Conservation (phyloP, 1,140 invertebrate species). For the Popillia japonica region DNA sequence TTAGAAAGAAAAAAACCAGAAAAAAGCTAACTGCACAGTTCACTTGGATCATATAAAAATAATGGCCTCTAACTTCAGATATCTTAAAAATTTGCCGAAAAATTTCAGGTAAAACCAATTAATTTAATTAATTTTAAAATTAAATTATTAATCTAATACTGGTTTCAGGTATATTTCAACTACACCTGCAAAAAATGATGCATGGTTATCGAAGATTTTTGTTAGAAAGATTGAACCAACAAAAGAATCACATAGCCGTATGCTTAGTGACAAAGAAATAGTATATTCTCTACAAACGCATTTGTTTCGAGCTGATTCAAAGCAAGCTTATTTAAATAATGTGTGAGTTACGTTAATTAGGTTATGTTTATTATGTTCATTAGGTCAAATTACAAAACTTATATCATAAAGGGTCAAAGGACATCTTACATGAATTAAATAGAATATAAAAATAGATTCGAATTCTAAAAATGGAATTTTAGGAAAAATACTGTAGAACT, state of each 20-base stretch:
- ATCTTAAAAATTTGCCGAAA: constrained; percentile 48
- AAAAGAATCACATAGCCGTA: constrained; percentile 93
- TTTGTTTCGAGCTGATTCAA: constrained; percentile 88
- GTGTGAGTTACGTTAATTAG: constrained; percentile 75
- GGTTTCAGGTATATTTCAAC: constrained; percentile 61
- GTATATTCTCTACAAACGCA: constrained; percentile 95
- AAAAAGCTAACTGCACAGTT: background rate
- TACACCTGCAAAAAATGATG: constrained; percentile 69
- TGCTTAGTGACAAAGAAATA: constrained; percentile 93
- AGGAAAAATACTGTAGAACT: constrained; percentile 85
- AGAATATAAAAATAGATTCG: background rate
- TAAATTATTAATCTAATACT: constrained; percentile 6
- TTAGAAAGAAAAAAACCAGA: background rate
- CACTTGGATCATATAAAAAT: constrained; percentile 40
- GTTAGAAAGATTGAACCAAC: constrained; percentile 92
- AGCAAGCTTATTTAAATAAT: constrained; percentile 85
- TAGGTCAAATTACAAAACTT: background rate
- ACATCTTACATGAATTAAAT: background rate
- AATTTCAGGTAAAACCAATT: constrained; percentile 49
- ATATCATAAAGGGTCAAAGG: background rate
- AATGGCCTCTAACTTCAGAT: constrained; percentile 53
- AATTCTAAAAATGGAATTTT: constrained; percentile 46
- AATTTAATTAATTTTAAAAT: background rate
- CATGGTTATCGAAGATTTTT: constrained; percentile 89
- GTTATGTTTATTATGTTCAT: constrained; percentile 36